phyloP scores from a whole-genome alignment of 2,888 invertebrate species.

The Lamellibrachia satsuma region DNA sequence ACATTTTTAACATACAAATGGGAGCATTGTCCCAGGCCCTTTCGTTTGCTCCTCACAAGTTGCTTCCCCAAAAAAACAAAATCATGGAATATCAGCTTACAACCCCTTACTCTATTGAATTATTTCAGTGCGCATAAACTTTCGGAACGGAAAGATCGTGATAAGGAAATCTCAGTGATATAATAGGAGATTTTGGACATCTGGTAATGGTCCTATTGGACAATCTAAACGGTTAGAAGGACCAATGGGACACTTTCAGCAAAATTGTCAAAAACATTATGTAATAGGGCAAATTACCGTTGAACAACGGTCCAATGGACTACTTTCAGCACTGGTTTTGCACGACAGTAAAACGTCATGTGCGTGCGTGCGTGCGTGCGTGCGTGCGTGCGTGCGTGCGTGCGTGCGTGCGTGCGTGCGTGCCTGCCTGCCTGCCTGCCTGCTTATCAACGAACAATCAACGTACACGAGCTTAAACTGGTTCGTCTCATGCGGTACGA shows the following conservation, averaged over 20 bases:
- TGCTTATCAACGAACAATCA: background rate
- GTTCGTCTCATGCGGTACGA: slow-evolving; percentile 62
- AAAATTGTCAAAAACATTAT: too few relatives aligned
- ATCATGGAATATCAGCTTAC: background rate
- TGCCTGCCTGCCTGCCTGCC: background rate
- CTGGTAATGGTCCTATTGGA: too few relatives aligned
- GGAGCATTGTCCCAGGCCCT: background rate
- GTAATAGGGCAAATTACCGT: too few relatives aligned
- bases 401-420: background rate
- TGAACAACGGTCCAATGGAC: too few relatives aligned
- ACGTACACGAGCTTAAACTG: slow-evolving; percentile 65
- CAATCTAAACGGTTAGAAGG: too few relatives aligned
- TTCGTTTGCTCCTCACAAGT: background rate
- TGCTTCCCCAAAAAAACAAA: background rate
- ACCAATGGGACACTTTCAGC: too few relatives aligned
- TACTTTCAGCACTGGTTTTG: background rate
- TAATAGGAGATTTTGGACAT: too few relatives aligned
- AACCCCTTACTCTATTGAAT: too few relatives aligned
- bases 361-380: background rate
- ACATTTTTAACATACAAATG: background rate
- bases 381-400: background rate
- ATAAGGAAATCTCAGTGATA: too few relatives aligned
- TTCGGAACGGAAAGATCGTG: too few relatives aligned
- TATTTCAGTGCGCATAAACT: too few relatives aligned
- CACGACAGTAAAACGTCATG: background rate